Percentiles rank a stretch among this genome's conserved stretches.
These are phyloP conservation scores for Scaptomyza pallida DNA, from an alignment of 1,140 invertebrate genomes.

Conservation along the genomic window DNA sequence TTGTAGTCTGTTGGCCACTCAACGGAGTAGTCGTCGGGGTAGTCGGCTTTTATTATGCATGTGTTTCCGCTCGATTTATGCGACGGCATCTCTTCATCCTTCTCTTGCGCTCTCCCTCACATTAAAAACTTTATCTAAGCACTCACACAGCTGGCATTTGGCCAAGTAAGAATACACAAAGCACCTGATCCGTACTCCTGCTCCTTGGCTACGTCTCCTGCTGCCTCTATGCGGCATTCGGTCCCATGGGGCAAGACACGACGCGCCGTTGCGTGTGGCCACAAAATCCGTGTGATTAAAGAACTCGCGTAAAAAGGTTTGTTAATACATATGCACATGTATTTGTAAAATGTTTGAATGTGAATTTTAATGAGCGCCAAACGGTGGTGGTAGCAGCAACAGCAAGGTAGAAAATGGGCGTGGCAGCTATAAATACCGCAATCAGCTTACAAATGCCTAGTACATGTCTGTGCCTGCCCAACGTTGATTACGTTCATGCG, in stretches of 20 bases:
- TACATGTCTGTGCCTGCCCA: neutral
- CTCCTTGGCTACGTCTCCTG: neutral
- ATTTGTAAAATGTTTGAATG: conserved; percentile 68
- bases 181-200: neutral
- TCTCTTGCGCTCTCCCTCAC: neutral
- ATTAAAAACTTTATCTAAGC: conserved; percentile 29
- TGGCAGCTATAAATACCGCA: conserved; percentile 54
- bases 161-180: conserved; percentile 16
- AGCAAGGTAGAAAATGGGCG: neutral
- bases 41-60: conserved; percentile 9
- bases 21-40: neutral
- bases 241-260: conserved; percentile 2
- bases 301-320: conserved; percentile 56
- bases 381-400: too few relatives aligned
- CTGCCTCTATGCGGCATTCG: neutral
- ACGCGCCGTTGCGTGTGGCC: conserved; percentile 39
- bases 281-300: conserved; percentile 70
- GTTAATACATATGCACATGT: conserved; percentile 43
- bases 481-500: neutral
- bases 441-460: conserved; percentile 57
- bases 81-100: conserved; percentile 17
- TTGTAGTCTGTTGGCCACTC: conserved; percentile 7
- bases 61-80: conserved; percentile 43
- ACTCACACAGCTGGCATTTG: conserved; percentile 51
- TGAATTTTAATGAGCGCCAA: conserved; percentile 68